These are phyloP conservation scores for Luffia ferchaultella DNA, from an alignment of 2,888 invertebrate species.

Conservation along the genomic window DNA sequence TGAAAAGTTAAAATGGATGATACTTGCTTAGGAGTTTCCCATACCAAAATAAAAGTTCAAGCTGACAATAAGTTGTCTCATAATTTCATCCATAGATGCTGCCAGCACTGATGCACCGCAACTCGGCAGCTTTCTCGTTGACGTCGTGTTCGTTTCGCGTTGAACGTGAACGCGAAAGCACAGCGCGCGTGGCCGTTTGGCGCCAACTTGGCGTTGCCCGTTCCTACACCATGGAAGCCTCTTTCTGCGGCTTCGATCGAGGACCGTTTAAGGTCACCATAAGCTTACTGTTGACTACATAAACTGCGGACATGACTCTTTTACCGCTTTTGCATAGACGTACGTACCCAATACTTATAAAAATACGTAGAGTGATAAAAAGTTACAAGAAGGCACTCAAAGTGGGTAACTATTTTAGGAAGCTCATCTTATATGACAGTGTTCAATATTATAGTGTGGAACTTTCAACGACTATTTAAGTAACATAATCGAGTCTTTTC, in stretches of 20 bases:
- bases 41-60: too few species aligned
- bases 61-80: too few species aligned
- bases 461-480: too few species aligned
- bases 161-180: slow-evolving; percentile 80
- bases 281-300: background rate
- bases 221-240: slow-evolving; percentile 86
- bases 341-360: background rate
- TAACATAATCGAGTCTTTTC: too few species aligned
- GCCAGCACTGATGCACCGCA: slow-evolving; percentile 74
- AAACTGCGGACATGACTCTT: background rate
- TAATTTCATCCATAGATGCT: slow-evolving; percentile 70
- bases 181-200: slow-evolving; percentile 87
- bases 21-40: too few species aligned
- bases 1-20: too few species aligned
- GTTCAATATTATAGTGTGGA: too few species aligned
- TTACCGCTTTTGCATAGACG: too few species aligned
- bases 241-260: slow-evolving; percentile 84
- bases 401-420: too few species aligned
- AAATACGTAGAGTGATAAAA: background rate
- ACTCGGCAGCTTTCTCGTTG: slow-evolving; percentile 75
- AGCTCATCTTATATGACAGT: too few species aligned
- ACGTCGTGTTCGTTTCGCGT: slow-evolving; percentile 80
- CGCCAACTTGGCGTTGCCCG: slow-evolving; percentile 79
- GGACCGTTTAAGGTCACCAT: slow-evolving; percentile 72
- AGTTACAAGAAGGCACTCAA: too few species aligned